phyloP scores from a whole-genome alignment of 1,140 invertebrate species.

The Piezodorus guildinii region DNA sequence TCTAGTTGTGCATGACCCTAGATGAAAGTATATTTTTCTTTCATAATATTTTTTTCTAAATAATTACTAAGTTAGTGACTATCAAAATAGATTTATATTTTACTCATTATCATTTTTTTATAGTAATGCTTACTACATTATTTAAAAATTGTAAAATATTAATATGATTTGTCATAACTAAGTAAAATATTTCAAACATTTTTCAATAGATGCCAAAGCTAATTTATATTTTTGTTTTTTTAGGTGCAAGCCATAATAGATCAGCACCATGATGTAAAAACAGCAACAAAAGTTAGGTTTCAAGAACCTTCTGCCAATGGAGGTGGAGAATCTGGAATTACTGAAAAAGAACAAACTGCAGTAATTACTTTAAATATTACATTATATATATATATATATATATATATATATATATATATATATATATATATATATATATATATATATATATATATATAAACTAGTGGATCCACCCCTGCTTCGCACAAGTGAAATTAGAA shows the following conservation, averaged over 20 bases:
- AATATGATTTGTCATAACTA: not conserved
- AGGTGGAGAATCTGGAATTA: conserved; percentile 10
- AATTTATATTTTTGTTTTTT: conserved; percentile 23
- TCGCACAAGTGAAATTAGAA: no score
- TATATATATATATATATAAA: no score
- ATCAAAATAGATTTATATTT: not conserved
- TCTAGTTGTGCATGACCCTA: no score
- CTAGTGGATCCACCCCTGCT: no score
- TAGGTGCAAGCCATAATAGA: conserved; percentile 87
- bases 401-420: no score
- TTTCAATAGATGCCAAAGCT: not conserved
- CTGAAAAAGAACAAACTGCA: conserved; percentile 15
- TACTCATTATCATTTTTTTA: not conserved
- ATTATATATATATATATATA: no score
- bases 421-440: no score
- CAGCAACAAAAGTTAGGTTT: conserved; percentile 74
- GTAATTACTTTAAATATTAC: conserved; percentile 18
- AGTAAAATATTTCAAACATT: not conserved
- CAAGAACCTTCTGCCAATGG: conserved; percentile 49
- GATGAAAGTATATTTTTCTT: no score
- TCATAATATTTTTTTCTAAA: no score
- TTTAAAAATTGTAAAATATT: not conserved
- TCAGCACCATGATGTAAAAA: conserved; percentile 66
- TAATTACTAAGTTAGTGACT: not conserved
- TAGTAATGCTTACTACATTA: not conserved